Base-by-base conservation (phyloP, 2,888 invertebrate genomes). In the Sthenelais limicola region DNA sequence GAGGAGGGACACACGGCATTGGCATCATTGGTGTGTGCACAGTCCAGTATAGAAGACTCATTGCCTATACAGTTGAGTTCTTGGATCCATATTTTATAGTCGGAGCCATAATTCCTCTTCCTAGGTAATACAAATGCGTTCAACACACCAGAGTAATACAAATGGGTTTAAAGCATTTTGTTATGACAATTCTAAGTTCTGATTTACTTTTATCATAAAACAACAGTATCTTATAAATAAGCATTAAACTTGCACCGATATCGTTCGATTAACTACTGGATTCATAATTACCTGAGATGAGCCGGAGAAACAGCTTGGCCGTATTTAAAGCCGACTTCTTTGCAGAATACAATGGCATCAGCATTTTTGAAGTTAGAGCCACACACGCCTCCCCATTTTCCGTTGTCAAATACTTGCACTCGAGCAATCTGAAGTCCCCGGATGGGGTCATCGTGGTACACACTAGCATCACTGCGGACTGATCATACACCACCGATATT, bases 201-300 rank as follows among this genome's bases (percentile, higher is more conserved):
- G 48, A 24, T 52, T 21, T 52, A 52, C 9, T n/a, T n/a, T n/a
- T n/a, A n/a, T n/a, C n/a, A n/a, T n/a, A n/a, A n/a, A n/a, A n/a
- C n/a, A n/a, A n/a, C n/a, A n/a, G n/a, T n/a, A n/a, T n/a, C n/a
- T n/a, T n/a, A n/a, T n/a, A n/a, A n/a, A n/a, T n/a, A n/a, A n/a
- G n/a, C n/a, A n/a, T n/a, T n/a, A n/a, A n/a, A n/a, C n/a, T n/a
- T n/a, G n/a, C n/a, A n/a, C n/a, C n/a, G n/a, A n/a, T 43, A 43
- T 9, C 43, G 12, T 43, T 18, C 43, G 12, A 43, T 43, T 43
- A 43, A 43, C 43, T 18, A n/a, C n/a, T n/a, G n/a, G n/a, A n/a
- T n/a, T n/a, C n/a, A n/a, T n/a, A 51, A 26, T 52, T 38, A 62
- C 62, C 3, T 62, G 67, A 67, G 48, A 30, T 67, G 67, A 5